Evolutionary conservation across 2,888 invertebrate species (phyloP), one percentile per base, ranked within the genome.

Genomic region (Catocala sponsa): DNA sequence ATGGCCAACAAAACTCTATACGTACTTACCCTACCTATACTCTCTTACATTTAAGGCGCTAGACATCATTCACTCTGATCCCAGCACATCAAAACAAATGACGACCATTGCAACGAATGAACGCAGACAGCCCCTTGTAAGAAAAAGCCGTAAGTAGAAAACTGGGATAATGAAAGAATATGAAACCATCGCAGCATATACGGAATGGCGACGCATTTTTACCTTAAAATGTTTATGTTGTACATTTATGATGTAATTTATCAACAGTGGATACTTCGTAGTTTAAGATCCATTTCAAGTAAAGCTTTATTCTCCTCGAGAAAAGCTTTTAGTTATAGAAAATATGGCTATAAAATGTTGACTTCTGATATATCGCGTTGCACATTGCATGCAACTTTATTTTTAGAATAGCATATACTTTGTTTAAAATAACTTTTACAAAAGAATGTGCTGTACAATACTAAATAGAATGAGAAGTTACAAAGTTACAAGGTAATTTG

Each of bases 21-120:
- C 35, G 55, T 47, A 35, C 10, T 6, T 12, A 38, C 6, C n/a
- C 7, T 11, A 49, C 12, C 52, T 49, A 51, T 48, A 53, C 44
- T 51, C 43, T 41, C 43, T 51, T 15, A 65, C 70, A 60, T 75
- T 57, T 32, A 41, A 63, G 47, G 61, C 63, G 62, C 62, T 69
- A 58, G 33, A 32, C 44, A 1, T 46, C 54, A 70, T 76, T 41
- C 62, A 58, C 59, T 33, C 50, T 64, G 62, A 65, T 70, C 52
- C 54, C 53, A 44, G 53, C 54, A 62, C 71, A 68, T 79, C 70
- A 75, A 74, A 76, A 80, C 74, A 76, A 82, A 86, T 78, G 81
- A 76, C 61, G 41, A 68, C 63, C 77, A 79, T 86, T 80, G 69
- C 73, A 68, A 60, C 53, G 62, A 72, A 82, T 73, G 76, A 71